Percentiles rank a stretch among this genome's conserved stretches.
These are phyloP conservation scores for Salvelinus namaycush DNA, from an alignment of 2,113 vertebrate species.

Conservation along the genomic window DNA sequence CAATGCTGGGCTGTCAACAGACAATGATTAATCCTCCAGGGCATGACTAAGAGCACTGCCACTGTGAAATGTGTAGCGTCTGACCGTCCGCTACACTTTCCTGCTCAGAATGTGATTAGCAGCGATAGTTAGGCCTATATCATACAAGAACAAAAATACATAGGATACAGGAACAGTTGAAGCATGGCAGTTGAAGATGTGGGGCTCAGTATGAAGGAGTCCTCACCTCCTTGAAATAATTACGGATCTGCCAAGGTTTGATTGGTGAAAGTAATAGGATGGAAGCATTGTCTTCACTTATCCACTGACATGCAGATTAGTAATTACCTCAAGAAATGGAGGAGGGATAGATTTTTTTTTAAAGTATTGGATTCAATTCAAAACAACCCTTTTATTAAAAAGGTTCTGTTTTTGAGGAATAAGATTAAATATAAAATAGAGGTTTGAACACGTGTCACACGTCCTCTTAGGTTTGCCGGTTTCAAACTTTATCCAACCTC, in stretches of 20 bases:
- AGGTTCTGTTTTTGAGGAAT: too few species aligned
- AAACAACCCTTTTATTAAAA: too few species aligned
- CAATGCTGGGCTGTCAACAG: constrained; percentile 34
- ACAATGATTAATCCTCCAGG: constrained; percentile 38
- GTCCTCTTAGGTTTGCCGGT: too few species aligned
- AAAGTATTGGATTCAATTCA: too few species aligned
- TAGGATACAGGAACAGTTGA: not conserved
- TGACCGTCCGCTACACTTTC: too few species aligned
- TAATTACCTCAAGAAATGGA: not conserved
- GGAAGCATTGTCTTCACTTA: too few species aligned
- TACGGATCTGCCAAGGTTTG: not conserved
- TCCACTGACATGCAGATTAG: not conserved
- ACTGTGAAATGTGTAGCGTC: too few species aligned
- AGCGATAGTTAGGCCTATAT: not conserved
- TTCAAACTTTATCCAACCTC: too few species aligned
- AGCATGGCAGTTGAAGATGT: not conserved
- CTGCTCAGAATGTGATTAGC: not conserved
- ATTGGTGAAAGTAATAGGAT: not conserved
- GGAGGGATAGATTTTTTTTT: not conserved
- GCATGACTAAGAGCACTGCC: constrained; percentile 21
- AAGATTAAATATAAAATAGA: too few species aligned
- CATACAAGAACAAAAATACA: not conserved
- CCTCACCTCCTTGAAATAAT: too few species aligned
- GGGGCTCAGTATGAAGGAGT: too few species aligned
- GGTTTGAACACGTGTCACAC: too few species aligned